A percentile compares a stretch with the other conserved stretches of the same genome.
Conservation (phyloP, 2,113 vertebrate genomes). For the Origma solitaria region DNA sequence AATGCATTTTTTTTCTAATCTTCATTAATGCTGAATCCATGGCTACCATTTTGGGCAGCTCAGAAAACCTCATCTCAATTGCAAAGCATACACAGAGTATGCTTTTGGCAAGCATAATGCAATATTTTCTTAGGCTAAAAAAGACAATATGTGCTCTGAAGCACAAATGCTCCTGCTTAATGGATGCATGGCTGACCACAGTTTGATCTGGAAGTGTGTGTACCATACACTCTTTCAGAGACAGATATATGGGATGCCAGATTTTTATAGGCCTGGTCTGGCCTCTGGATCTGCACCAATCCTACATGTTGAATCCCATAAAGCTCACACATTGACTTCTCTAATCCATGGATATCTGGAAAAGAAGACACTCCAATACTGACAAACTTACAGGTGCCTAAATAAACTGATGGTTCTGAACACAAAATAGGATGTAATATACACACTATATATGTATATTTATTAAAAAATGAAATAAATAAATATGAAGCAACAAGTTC, state of each 20-base stretch:
- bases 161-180: neutral
- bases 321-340: neutral
- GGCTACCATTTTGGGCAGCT: neutral
- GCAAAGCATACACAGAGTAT: neutral
- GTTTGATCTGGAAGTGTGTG: neutral
- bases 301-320: rapidly evolving
- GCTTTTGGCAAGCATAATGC: neutral
- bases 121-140: neutral
- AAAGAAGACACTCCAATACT: rapidly evolving
- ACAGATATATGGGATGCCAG: rapidly evolving
- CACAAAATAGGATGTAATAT: neutral
- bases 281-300: neutral
- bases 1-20: rapidly evolving
- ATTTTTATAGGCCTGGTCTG: neutral
- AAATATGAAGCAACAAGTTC: neutral
- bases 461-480: neutral
- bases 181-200: rapidly evolving
- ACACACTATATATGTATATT: rapidly evolving
- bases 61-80: neutral
- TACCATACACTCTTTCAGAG: neutral
- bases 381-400: neutral
- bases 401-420: neutral
- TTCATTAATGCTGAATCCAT: neutral
- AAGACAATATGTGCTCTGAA: neutral
- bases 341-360: neutral